phyloP scores from a whole-genome alignment of 2,888 invertebrate species.

The Hyppa rectilinea region DNA sequence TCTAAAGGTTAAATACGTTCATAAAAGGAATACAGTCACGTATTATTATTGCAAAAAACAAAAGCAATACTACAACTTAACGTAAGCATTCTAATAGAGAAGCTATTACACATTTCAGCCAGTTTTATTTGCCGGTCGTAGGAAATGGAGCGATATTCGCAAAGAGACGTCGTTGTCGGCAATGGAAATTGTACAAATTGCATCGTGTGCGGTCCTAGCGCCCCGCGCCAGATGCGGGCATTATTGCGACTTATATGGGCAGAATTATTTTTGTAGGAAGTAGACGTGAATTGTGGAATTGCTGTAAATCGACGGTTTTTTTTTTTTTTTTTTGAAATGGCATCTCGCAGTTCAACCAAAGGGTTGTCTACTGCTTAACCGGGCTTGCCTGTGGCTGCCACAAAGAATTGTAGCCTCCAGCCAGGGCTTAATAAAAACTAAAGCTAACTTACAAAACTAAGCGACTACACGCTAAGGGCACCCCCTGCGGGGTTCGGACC shows the following conservation, averaged over 20 bases:
- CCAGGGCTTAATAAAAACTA: too few relatives aligned
- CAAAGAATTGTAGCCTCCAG: too few relatives aligned
- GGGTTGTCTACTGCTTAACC: too few relatives aligned
- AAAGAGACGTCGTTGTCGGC: slow-evolving; percentile 10
- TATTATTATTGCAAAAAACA: not conserved
- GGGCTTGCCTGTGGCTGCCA: too few relatives aligned
- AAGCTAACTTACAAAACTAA: too few relatives aligned
- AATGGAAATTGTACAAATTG: slow-evolving; percentile 50
- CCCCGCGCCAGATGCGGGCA: slow-evolving; percentile 3
- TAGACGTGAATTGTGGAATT: slow-evolving; percentile 10
- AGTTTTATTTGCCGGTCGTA: slow-evolving; percentile 28
- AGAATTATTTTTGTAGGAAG: slow-evolving; percentile 18
- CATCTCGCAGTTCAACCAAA: too few relatives aligned
- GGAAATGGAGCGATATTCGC: slow-evolving; percentile 43
- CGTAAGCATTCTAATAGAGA: slow-evolving; percentile 2
- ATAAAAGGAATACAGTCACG: too few relatives aligned
- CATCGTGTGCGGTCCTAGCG: slow-evolving; percentile 21
- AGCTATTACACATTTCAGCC: slow-evolving; percentile 29
- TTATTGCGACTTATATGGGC: slow-evolving; percentile 36
- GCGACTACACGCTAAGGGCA: too few relatives aligned
- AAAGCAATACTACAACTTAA: not conserved
- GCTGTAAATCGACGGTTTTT: not conserved
- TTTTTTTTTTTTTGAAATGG: too few relatives aligned
- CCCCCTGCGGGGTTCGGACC: too few relatives aligned
- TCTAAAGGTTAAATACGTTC: too few relatives aligned